Percentiles rank a stretch among this genome's conserved stretches.
These are phyloP conservation scores for Agonum fuliginosum DNA, from an alignment of 2,888 invertebrate genomes.

Conservation along the genomic window DNA sequence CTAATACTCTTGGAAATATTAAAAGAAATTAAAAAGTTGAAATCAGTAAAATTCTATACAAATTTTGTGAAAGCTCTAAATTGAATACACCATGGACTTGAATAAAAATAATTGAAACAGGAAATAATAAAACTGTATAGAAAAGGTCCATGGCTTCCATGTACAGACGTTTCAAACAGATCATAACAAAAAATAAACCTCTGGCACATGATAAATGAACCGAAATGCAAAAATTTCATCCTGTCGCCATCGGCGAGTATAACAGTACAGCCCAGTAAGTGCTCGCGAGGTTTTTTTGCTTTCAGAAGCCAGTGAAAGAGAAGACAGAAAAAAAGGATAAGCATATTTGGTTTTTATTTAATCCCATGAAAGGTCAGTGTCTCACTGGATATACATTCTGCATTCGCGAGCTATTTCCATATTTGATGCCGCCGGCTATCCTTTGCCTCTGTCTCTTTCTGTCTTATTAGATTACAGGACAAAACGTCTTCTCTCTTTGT, in stretches of 20 bases:
- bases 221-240: constrained; percentile 29
- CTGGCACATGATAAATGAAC: constrained; percentile 41
- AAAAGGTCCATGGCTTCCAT: neutral
- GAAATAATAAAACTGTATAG: neutral
- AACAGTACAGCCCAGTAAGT: constrained; percentile 32
- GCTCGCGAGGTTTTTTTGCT: constrained; percentile 2
- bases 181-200: constrained; percentile 15
- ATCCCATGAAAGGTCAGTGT: constrained; percentile 39
- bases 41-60: too few species aligned
- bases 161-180: constrained; percentile 14
- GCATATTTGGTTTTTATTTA: constrained; percentile 29
- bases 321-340: constrained; percentile 30
- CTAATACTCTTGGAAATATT: too few species aligned
- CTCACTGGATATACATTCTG: constrained; percentile 33
- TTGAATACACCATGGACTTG: too few species aligned
- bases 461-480: neutral
- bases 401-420: constrained; percentile 38
- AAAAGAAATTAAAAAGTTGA: too few species aligned
- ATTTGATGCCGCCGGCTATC: constrained; percentile 7
- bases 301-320: constrained; percentile 30
- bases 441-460: neutral
- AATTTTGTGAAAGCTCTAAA: too few species aligned
- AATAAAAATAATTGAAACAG: too few species aligned
- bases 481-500: constrained; percentile 4
- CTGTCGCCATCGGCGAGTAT: constrained; percentile 34